phyloP scores from a whole-genome alignment of 2,888 invertebrate genomes.

The Phymatocera aterrima region DNA sequence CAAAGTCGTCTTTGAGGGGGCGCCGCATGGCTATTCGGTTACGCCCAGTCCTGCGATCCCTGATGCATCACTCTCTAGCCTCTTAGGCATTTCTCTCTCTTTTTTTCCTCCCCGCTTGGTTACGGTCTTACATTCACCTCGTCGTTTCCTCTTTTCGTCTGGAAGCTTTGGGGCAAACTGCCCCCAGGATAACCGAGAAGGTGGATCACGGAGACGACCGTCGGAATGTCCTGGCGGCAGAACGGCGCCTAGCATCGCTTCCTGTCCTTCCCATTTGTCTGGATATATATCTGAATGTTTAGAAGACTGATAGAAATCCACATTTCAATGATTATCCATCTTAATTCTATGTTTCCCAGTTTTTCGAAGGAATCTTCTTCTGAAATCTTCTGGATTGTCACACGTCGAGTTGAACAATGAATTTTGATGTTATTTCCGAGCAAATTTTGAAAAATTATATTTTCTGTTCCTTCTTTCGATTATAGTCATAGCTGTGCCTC shows the following conservation, averaged over 20 bases:
- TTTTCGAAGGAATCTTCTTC: neutral
- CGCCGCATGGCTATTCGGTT: slow-evolving; percentile 20
- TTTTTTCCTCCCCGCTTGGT: neutral
- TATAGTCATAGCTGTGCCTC: neutral
- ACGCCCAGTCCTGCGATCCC: slow-evolving; percentile 38
- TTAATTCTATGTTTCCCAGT: neutral
- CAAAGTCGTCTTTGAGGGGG: slow-evolving; percentile 33
- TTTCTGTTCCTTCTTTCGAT: neutral
- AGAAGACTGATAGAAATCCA: neutral
- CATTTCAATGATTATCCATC: neutral
- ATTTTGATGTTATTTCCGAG: neutral
- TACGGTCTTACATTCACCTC: slow-evolving; percentile 5
- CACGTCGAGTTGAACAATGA: neutral
- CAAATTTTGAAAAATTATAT: neutral
- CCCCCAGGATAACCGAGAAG: slow-evolving; percentile 37
- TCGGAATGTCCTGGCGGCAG: slow-evolving; percentile 37
- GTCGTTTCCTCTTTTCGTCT: slow-evolving; percentile 29
- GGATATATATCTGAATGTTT: neutral
- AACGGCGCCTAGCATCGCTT: slow-evolving; percentile 22
- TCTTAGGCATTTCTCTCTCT: neutral
- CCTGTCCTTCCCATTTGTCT: slow-evolving; percentile 23
- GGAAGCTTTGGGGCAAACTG: slow-evolving; percentile 37
- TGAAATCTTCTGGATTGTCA: neutral
- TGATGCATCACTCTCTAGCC: slow-evolving; percentile 26
- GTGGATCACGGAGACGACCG: slow-evolving; percentile 31